phyloP scores from a whole-genome alignment of 2,113 vertebrate genomes.

The Saiga tatarica region DNA sequence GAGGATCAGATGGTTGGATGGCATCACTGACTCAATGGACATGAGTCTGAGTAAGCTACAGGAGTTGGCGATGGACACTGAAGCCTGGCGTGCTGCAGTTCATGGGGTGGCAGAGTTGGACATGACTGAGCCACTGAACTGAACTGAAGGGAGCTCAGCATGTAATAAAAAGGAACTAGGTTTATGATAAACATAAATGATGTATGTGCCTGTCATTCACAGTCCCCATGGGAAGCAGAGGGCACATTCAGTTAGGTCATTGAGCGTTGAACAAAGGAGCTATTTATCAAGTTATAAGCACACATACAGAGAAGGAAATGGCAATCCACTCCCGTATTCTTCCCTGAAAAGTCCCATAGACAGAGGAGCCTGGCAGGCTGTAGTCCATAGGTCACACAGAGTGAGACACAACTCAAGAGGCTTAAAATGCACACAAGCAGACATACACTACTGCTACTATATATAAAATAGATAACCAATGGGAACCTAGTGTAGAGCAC shows the following conservation, averaged over 20 bases:
- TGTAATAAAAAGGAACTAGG: neutral
- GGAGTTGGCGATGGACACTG: neutral
- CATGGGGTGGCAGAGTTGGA: fast-evolving
- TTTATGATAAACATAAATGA: neutral
- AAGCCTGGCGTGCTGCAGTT: neutral
- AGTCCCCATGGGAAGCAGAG: neutral
- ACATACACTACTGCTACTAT: neutral
- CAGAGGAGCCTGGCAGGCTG: neutral
- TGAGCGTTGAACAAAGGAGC: neutral
- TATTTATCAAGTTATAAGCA: neutral
- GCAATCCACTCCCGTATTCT: neutral
- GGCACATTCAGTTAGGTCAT: neutral
- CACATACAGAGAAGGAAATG: neutral
- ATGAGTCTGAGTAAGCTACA: fast-evolving
- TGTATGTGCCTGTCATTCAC: neutral
- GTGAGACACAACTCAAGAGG: neutral
- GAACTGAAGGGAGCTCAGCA: neutral
- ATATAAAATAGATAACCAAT: neutral
- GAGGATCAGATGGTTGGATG: neutral
- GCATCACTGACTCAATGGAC: neutral
- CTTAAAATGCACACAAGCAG: neutral
- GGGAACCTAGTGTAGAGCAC: neutral
- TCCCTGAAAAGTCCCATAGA: neutral
- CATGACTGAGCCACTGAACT: neutral
- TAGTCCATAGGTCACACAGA: neutral